Evolutionary conservation across 2,797 vertebrate genomes (phyloP), one percentile per base, ranked within the genome.

Genomic region (Smutsia temminckii): DNA sequence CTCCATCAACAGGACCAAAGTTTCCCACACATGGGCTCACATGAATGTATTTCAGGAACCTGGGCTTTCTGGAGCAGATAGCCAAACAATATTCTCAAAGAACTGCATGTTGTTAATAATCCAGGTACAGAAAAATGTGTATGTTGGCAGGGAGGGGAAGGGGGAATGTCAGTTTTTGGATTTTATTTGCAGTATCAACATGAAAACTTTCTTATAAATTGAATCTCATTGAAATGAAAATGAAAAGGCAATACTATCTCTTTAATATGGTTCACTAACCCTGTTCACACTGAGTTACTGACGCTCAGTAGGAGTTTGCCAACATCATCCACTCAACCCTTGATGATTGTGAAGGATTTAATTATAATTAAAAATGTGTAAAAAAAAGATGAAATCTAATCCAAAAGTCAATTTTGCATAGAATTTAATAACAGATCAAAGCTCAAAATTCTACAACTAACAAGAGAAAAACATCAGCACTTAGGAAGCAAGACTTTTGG

Each of bases 231-330:
- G 95, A 93, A 96, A 90, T 95, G 94, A 84, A 97, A 97, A 98
- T 97, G 97, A 97, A 72, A 95, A 95, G 95, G 95, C 96, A 97
- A 98, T 74, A 37, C 83, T 95, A 51, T 96, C 97, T 96, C 96
- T 98, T 98, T 97, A 96, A 85, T 91, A 97, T 96, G 97, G 98
- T 98, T 98, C 98, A 96, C 96, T 98, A 96, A 97, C 97, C 94
- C 97, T 89, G 95, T 97, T 98, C 97, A 97, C 97, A 97, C 86
- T 42, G 89, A 97, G 94, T 85, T 91, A 97, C 96, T 95, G 97
- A 81, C 34, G 95, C 98, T 97, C 98, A 96, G 96, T 95, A 93
- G 97, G 97, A 95, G 96, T 96, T 96, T 97, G 95, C 92, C 94
- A 94, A 74, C 96, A 93, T 81, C 80, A 69, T 97, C 95, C 95